phyloP scores from a whole-genome alignment of 2,888 invertebrate genomes.

The Cryptocheilus praepositus region DNA sequence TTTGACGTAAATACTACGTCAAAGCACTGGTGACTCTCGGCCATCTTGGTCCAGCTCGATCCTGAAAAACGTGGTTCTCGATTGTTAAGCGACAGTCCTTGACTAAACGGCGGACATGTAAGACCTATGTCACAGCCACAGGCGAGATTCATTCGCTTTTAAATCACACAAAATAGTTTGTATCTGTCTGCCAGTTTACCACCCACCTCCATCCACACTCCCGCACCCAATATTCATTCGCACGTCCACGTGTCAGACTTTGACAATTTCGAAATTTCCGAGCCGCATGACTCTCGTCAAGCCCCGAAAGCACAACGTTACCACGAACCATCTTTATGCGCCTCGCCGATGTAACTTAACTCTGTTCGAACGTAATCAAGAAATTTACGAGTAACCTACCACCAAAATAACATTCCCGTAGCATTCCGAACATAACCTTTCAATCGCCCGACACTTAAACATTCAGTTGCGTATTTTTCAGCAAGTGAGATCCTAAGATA shows the following conservation, averaged over 20 bases:
- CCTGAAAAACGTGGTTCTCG: constrained; percentile 45
- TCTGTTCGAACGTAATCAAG: neutral
- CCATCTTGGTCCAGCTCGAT: constrained; percentile 22
- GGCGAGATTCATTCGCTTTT: constrained; percentile 62
- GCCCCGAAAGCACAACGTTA: neutral
- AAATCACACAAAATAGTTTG: constrained; percentile 63
- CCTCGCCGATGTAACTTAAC: constrained; percentile 7
- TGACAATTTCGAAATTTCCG: neutral
- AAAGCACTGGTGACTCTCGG: neutral
- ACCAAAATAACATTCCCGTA: neutral
- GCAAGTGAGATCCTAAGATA: too few species aligned
- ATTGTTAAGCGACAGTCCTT: constrained; percentile 64
- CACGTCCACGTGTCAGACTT: constrained; percentile 7
- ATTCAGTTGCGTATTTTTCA: too few species aligned
- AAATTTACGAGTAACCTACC: constrained; percentile 16
- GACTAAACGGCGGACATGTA: constrained; percentile 69
- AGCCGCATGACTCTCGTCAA: neutral
- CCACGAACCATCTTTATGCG: neutral
- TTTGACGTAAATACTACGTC: too few species aligned
- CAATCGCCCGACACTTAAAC: too few species aligned
- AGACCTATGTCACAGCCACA: constrained; percentile 67
- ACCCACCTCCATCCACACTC: constrained; percentile 17
- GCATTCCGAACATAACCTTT: too few species aligned
- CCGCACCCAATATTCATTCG: constrained; percentile 25
- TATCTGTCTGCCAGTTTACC: constrained; percentile 45